Evolutionary conservation across 2,888 invertebrate species (phyloP).

Genomic region (Lampropteryx suffumata): DNA sequence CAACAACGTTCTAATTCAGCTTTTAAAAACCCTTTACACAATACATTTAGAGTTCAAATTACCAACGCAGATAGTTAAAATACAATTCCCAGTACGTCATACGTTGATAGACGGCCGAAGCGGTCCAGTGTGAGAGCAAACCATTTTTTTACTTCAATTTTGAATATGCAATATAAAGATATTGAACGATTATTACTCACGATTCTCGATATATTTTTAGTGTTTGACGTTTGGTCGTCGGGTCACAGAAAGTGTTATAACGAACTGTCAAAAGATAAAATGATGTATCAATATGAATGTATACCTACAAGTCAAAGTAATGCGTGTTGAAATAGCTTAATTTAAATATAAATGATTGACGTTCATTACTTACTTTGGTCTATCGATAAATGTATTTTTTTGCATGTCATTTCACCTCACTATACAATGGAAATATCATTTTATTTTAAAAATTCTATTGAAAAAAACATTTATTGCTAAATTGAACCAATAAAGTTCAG

Average conservation of each 20-base stretch:
- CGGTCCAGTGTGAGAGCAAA: slow-evolving; percentile 62
- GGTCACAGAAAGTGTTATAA: slow-evolving; percentile 56
- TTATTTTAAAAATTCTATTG: no score
- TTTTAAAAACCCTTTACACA: slow-evolving; percentile 33
- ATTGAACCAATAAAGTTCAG: no score
- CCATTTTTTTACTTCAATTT: slow-evolving; percentile 58
- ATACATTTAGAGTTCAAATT: slow-evolving; percentile 39
- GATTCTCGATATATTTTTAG: slow-evolving; percentile 49
- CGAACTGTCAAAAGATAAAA: slow-evolving; percentile 52
- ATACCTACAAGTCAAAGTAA: slow-evolving; percentile 23
- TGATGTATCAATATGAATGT: slow-evolving; percentile 38
- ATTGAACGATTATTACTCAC: slow-evolving; percentile 75
- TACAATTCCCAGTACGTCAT: slow-evolving; percentile 63
- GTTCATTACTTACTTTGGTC: background rate
- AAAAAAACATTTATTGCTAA: no score
- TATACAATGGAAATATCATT: background rate
- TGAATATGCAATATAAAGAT: slow-evolving; percentile 75
- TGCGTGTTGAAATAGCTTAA: background rate
- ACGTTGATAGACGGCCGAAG: slow-evolving; percentile 77
- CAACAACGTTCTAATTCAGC: slow-evolving; percentile 40
- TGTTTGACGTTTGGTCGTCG: slow-evolving; percentile 48
- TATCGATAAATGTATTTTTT: slow-evolving; percentile 16
- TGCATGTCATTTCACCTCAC: background rate
- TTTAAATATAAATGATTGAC: no score
- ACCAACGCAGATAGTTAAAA: slow-evolving; percentile 26